Base-by-base conservation (phyloP, 2,797 vertebrate genomes). In the Schizopygopsis pylzovi region DNA sequence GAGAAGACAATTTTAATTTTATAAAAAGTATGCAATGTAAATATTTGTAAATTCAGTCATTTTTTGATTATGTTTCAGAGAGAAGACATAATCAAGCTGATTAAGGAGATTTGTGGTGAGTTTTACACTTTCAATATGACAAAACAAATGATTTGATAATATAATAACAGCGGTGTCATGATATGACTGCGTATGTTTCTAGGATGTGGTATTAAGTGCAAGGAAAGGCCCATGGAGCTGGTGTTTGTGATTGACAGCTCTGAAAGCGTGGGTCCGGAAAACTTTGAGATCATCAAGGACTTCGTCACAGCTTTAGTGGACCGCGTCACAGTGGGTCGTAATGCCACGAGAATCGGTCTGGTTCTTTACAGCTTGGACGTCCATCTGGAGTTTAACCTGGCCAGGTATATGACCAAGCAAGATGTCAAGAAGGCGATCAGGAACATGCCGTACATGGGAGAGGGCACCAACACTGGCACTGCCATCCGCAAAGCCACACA, bases 201-300 rank as follows among this genome's bases (percentile, higher is more conserved):
- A 98, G 97, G 97, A 79, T 98, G 97, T 16, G 96, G 96, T 67
- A 94, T 97, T 91, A 98, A 96, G 91, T 98, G 97, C 93, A 98
- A 98, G 89, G 97, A 97, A 92, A 96, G 96, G 86, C 97, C 97
- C 15, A 98, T 98, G 97, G 97, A 98, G 83, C 96, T 98, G 77
- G 96, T 98, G 81, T 98, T 98, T 90, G 97, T 98, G 90, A 98
- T 98, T 18, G 97, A 98, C 94, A 98, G 97, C 87, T 98, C 97
- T 76, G 97, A 98, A 90, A 98, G 97, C 2, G 97, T 98, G 6
- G 97, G 97, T 20, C 97, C 97, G 2, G 97, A 98, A 88, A 98
- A 98, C 93, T 98, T 98, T 91, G 96, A 97, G 91, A 97, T 98
- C 91, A 96, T 98, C 90, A 98, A 98, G 92, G 96, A 97, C 92